A percentile compares a stretch with the other conserved stretches of the same genome.
phyloP scores from a whole-genome alignment of 2,797 vertebrate genomes.

The Chromobotia macracanthus region DNA sequence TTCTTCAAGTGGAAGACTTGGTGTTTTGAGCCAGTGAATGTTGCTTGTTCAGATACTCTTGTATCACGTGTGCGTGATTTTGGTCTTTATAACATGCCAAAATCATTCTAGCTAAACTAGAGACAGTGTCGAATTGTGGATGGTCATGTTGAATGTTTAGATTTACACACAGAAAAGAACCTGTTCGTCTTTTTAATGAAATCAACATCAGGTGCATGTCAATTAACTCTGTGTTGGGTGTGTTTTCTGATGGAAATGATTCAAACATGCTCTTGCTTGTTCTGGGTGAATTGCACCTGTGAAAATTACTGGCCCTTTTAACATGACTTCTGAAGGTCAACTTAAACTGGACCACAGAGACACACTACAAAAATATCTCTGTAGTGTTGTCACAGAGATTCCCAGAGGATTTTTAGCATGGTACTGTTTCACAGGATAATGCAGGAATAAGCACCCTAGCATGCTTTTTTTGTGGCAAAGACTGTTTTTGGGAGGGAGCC shows the following conservation, averaged over 20 bases:
- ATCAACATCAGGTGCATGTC: conserved; percentile 38
- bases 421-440: neutral
- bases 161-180: neutral
- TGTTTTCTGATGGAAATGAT: conserved; percentile 42
- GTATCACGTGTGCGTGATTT: conserved; percentile 21
- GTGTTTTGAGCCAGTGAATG: neutral
- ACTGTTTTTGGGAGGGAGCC: conserved; percentile 43
- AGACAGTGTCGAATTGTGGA: conserved; percentile 10
- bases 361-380: neutral
- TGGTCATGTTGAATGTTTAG: conserved; percentile 28
- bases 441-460: neutral
- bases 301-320: conserved; percentile 12
- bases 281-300: conserved; percentile 30
- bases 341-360: neutral
- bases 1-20: neutral
- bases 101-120: conserved; percentile 38
- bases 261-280: conserved; percentile 45
- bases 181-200: conserved; percentile 10
- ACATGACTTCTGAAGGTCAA: conserved; percentile 16
- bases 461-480: conserved; percentile 22
- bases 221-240: conserved; percentile 36
- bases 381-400: neutral
- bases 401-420: neutral
- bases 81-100: conserved; percentile 19
- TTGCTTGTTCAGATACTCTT: neutral